Evolutionary conservation across 2,113 vertebrate genomes (phyloP), one percentile per base, ranked within the genome.

Genomic region (Telmatochromis brachygnathus): DNA sequence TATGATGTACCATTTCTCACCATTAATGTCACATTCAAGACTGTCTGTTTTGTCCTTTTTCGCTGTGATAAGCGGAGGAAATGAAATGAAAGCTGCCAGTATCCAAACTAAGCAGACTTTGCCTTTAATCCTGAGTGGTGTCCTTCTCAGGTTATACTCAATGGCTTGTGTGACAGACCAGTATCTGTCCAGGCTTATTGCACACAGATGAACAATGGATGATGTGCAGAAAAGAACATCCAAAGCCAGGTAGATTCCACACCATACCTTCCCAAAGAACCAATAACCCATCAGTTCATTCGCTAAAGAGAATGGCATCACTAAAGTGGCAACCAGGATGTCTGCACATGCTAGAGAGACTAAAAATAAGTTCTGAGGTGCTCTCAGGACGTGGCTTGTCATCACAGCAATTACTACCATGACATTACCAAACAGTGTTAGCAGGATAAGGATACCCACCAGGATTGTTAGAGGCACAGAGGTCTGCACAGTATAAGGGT

Each of bases 221-320:
- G 98, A 98, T 39, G 97, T 99, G 95, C 98, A 99, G 94, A 99
- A 99, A 10, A 99, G 96, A 75, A 99, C 98, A 51, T 99, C 98
- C 90, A 99, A 91, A 68, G 98, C 98, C 95, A 98, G 90, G 96
- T 98, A 97, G 92, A 98, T 98, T 89, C 98, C 97, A 23, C 98
- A 99, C 98, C 98, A 99, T 17, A 96, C 96, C 87, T 96, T 96
- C 30, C 98, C 98, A 2, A 99, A 98, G 93, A 97, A 97, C 98
- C 98, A 99, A 94, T 97, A 98, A 39, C 95, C 95, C 95, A 98
- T 98, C 86, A 98, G 96, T 84, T 99, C 98, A 0, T 99, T 98
- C 5, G 97, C 97, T 82, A 99, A 91, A 1, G 98, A 98, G 93
- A 99, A 99, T 1, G 98, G 98, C 87, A 99, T 98, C 90, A 98